Percentiles rank a stretch among this genome's conserved stretches.
phyloP scores from a whole-genome alignment of 2,113 vertebrate species.

The Siniperca knerii region DNA sequence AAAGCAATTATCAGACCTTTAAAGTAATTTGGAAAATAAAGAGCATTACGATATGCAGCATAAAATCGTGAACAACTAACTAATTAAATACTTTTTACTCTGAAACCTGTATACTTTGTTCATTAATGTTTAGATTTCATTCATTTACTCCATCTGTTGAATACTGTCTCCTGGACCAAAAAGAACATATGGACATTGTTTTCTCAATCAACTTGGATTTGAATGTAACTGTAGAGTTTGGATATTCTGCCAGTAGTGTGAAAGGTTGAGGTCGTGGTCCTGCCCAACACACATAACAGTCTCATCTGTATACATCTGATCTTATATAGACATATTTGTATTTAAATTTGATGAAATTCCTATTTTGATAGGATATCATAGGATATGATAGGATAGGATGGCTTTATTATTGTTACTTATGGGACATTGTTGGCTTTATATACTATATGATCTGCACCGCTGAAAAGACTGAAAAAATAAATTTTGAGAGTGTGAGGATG shows the following conservation, averaged over 20 bases:
- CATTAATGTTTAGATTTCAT: neutral
- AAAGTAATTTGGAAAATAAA: conserved; percentile 27
- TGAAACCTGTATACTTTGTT: neutral
- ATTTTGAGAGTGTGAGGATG: neutral
- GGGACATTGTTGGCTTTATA: neutral
- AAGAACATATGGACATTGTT: neutral
- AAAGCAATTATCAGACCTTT: conserved; percentile 22
- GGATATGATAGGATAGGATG: too few species aligned
- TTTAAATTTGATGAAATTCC: neutral
- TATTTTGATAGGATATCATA: neutral
- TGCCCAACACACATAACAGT: neutral
- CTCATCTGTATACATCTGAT: conserved; percentile 1
- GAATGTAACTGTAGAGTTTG: neutral
- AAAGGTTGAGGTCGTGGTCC: neutral
- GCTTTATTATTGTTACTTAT: neutral
- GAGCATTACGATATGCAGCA: neutral
- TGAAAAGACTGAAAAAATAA: neutral
- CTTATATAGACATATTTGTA: neutral
- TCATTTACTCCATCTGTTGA: neutral
- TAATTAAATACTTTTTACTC: neutral
- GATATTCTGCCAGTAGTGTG: neutral
- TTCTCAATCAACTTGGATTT: neutral
- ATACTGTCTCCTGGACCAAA: neutral
- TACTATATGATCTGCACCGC: neutral
- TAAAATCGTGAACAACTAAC: neutral